Conservation (phyloP, 1,140 invertebrate genomes). For the Drosophila sp. region DNA sequence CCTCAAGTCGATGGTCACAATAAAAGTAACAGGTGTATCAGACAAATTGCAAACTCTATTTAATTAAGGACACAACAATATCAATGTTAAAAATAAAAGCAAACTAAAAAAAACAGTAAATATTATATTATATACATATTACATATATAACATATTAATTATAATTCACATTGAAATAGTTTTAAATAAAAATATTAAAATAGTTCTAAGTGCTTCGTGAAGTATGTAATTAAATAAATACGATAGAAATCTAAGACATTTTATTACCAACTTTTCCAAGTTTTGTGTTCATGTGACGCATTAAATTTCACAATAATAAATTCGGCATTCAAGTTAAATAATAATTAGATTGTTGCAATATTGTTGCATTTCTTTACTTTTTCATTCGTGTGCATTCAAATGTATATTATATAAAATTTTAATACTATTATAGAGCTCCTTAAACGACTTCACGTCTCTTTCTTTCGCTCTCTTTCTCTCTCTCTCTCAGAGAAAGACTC, state of each 20-base stretch:
- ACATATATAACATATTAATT: too few relatives aligned
- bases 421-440: constrained; percentile 9
- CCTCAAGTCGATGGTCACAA: not conserved
- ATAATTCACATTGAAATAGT: too few relatives aligned
- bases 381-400: not conserved
- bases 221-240: not conserved
- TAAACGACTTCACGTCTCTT: constrained; percentile 1
- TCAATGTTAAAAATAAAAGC: not conserved
- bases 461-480: not conserved
- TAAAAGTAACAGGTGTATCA: not conserved
- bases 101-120: not conserved
- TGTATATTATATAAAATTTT: constrained; percentile 1
- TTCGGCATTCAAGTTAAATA: constrained; percentile 12
- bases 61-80: not conserved
- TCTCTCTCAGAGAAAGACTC: too few relatives aligned
- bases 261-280: not conserved
- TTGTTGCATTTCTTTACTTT: not conserved
- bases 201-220: too few relatives aligned
- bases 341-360: constrained; percentile 13
- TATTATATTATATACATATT: too few relatives aligned
- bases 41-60: not conserved
- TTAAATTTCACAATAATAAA: constrained; percentile 5
- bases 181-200: too few relatives aligned
- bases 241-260: not conserved
- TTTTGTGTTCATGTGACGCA: constrained; percentile 5